Base-by-base conservation (phyloP, 1,140 invertebrate genomes). In the Probaryconus sp. region DNA sequence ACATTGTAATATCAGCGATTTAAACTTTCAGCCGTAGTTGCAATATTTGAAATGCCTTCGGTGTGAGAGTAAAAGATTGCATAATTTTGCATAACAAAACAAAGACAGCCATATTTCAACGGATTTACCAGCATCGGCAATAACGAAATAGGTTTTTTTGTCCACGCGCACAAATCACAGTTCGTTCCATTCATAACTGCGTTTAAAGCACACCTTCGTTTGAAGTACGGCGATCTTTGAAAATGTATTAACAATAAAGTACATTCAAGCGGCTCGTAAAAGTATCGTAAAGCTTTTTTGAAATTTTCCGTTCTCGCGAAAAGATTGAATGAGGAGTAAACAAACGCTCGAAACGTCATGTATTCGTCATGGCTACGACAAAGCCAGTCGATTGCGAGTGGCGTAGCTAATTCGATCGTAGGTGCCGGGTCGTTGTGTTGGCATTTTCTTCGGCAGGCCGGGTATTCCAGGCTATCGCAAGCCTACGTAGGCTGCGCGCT, bases 361-460 rank as follows among this genome's bases (percentile, higher is more conserved):
- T 37, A 45, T 63, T 67, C 60, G 55, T 76, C 55, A 67, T 10
- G 16, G 28, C 5, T 11, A 53, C 48, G 55, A 70, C 56, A 51
- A 51, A 37, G 61, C 63, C 24, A 61, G 55, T 76, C 67, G 65
- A 71, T 76, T 47, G 55, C 21, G 11, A 70, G 40, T 35, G 35
- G 48, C 51, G 64, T 69, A 7, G 21, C 40, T 69, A 64, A 76
- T 71, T 71, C 45, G 58, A 58, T 63, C 68, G 61, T 72, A 68
- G 63, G 63, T 45, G 63, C 61, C 7, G 11, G 37, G 42, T 65
- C 40, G 60, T 71, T 71, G 55, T 71, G 55, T 55, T 14, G 13
- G 45, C 38, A 48, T 20, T 50, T 30, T n/a, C 13, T 42, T n/a
- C 18, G 53, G 28, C 13, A 45, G 67, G 1, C 11, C 35, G 24